These are phyloP conservation scores for Argopecten irradians DNA, from an alignment of 1,140 invertebrate genomes.

Conservation along the genomic window DNA sequence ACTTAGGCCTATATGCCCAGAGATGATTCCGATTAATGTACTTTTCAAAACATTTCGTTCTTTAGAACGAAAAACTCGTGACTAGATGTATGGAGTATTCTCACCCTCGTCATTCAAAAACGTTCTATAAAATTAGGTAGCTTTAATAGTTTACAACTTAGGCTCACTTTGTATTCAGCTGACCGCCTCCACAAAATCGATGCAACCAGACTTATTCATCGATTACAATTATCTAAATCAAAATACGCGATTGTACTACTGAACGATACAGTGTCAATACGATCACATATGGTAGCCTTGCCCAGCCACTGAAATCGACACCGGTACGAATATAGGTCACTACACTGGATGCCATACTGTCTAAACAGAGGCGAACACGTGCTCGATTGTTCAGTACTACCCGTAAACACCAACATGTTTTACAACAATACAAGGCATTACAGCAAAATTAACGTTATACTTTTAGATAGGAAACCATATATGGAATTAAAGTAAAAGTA, in stretches of 20 bases:
- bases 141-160: no score
- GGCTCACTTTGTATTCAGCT: neutral
- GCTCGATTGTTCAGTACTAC: neutral
- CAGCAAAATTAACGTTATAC: neutral
- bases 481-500: neutral
- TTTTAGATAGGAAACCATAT: neutral
- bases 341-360: neutral
- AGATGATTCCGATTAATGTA: no score
- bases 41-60: no score
- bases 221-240: neutral
- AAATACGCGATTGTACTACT: neutral
- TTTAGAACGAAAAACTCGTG: no score
- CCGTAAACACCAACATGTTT: neutral
- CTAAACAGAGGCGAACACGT: neutral
- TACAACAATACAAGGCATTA: neutral
- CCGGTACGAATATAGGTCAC: no score
- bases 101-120: no score
- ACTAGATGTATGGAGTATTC: no score
- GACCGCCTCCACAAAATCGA: neutral
- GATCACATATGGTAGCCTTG: neutral
- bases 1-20: no score
- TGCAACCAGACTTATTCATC: neutral
- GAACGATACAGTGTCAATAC: neutral
- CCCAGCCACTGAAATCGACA: neutral
- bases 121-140: no score